phyloP scores from a whole-genome alignment of 2,797 vertebrate species.

The Acanthurus tractus region DNA sequence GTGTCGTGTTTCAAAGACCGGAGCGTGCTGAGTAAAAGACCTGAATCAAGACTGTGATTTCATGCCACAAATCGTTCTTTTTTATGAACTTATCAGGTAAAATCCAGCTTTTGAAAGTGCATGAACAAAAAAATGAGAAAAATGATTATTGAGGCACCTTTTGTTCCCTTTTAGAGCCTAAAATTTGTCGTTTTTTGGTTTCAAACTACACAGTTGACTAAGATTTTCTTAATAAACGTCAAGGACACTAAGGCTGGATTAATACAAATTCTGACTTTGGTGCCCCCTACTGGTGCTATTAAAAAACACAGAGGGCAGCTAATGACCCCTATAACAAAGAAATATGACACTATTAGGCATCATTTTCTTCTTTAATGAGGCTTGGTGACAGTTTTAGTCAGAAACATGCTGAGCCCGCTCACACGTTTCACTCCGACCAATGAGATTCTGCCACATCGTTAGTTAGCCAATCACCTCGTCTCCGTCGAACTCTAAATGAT shows the following conservation, averaged over 20 bases:
- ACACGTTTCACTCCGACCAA: background rate
- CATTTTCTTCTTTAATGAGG: background rate
- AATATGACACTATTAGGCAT: background rate
- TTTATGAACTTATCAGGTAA: constrained; percentile 17
- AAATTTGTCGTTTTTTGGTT: background rate
- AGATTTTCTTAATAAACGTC: background rate
- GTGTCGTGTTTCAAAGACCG: constrained; percentile 42
- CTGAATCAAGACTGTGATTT: constrained; percentile 11
- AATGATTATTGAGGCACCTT: background rate
- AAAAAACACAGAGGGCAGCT: background rate
- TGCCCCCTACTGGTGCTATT: background rate
- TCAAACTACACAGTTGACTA: too few species aligned
- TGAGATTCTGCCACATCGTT: background rate
- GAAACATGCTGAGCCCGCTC: background rate
- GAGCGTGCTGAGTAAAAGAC: constrained; percentile 14
- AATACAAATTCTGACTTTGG: background rate
- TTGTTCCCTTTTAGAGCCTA: background rate
- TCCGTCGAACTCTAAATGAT: background rate
- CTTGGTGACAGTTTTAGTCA: background rate
- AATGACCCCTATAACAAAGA: background rate
- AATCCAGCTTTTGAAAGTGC: background rate
- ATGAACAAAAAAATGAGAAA: background rate
- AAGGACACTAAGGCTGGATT: background rate
- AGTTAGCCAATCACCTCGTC: background rate
- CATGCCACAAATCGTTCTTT: background rate